phyloP scores from a whole-genome alignment of 1,140 invertebrate genomes.

The Aphelenchoides avenae region DNA sequence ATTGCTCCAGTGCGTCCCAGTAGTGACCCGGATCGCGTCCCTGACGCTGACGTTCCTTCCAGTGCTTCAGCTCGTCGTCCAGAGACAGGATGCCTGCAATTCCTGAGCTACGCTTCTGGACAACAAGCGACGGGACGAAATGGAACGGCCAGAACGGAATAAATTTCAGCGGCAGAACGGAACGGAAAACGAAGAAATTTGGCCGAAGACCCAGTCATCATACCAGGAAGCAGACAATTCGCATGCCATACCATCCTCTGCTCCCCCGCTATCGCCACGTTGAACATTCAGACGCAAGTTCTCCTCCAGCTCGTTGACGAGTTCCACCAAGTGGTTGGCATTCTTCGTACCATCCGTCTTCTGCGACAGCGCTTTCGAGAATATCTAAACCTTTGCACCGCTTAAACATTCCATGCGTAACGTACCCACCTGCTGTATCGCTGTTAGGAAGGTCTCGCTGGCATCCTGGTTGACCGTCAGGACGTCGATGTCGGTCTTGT shows the following conservation, averaged over 20 bases:
- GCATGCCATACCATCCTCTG: neutral
- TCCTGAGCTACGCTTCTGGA: neutral
- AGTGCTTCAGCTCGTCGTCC: constrained; percentile 39
- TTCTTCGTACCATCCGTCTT: neutral
- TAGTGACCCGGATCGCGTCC: constrained; percentile 19
- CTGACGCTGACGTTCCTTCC: constrained; percentile 25
- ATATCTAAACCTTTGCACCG: neutral
- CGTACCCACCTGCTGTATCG: constrained; percentile 44
- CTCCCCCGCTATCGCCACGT: neutral
- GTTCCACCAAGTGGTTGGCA: constrained; percentile 14
- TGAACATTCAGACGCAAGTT: constrained; percentile 15
- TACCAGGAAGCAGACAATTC: constrained; percentile 3
- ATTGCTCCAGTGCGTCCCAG: constrained; percentile 32
- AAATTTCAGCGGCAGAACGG: too few relatives aligned
- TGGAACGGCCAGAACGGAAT: too few relatives aligned
- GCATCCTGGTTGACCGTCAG: constrained; percentile 52
- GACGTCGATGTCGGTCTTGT: constrained; percentile 50
- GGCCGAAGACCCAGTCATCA: too few relatives aligned
- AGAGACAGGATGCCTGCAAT: constrained; percentile 43
- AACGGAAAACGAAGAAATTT: too few relatives aligned
- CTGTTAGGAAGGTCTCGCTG: constrained; percentile 45
- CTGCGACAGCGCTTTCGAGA: neutral
- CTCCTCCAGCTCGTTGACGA: constrained; percentile 47
- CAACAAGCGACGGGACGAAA: neutral
- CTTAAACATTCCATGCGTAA: neutral